Conservation (phyloP, 2,888 invertebrate species). For the Catocala sponsa region DNA sequence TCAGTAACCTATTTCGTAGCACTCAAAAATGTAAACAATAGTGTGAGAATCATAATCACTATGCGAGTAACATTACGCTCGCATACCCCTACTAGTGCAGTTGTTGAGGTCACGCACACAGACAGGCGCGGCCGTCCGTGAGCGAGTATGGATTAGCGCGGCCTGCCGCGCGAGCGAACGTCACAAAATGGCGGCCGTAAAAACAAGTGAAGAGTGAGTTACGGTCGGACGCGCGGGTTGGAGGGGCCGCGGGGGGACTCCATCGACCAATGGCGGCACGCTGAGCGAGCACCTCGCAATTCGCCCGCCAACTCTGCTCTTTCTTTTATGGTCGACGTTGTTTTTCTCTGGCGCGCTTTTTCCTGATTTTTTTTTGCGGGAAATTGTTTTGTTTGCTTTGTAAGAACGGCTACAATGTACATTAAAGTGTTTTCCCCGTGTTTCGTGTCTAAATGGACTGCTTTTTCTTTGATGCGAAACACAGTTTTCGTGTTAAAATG, state of each 20-base stretch:
- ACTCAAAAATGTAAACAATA: constrained; percentile 18
- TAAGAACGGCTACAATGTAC: constrained; percentile 78
- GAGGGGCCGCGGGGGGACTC: constrained; percentile 54
- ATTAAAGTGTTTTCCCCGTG: constrained; percentile 74
- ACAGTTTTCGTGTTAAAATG: constrained; percentile 24
- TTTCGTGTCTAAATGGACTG: constrained; percentile 57
- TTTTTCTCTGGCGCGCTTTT: constrained; percentile 86
- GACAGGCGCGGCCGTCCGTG: constrained; percentile 43
- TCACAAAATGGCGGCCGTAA: constrained; percentile 88
- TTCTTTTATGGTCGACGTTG: constrained; percentile 85
- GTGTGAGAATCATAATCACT: constrained; percentile 37
- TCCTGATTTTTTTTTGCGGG: constrained; percentile 80
- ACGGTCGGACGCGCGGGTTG: constrained; percentile 71
- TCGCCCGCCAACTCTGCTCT: constrained; percentile 85
- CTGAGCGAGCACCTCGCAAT: constrained; percentile 79
- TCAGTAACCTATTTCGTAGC: constrained; percentile 11
- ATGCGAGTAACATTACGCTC: constrained; percentile 40
- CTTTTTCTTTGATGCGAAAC: constrained; percentile 49
- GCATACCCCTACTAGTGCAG: constrained; percentile 43
- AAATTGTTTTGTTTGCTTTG: constrained; percentile 86
- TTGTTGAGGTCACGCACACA: constrained; percentile 73
- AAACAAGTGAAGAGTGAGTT: constrained; percentile 88
- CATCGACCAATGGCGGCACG: constrained; percentile 78
- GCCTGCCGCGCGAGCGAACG: constrained; percentile 83
- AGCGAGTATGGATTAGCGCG: constrained; percentile 78